phyloP scores from a whole-genome alignment of 2,113 vertebrate genomes.

The Albula glossodonta region DNA sequence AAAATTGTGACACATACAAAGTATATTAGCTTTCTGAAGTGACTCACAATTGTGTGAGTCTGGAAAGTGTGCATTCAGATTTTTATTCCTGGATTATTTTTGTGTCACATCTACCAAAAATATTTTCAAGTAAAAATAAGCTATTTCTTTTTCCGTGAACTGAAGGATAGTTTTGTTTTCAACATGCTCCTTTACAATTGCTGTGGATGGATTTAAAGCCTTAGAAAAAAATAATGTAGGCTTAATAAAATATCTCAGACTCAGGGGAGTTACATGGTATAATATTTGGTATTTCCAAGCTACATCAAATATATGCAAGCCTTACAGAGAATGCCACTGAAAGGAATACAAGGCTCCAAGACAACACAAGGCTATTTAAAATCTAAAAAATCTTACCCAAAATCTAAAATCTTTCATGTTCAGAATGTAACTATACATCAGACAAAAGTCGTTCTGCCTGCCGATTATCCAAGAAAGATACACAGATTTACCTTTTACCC shows the following conservation, averaged over 20 bases:
- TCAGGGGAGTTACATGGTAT: conserved; percentile 1
- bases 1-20: background rate
- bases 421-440: conserved; percentile 17
- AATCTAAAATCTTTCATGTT: conserved; percentile 8
- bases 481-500: conserved; percentile 15
- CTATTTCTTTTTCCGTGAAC: background rate
- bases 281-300: conserved; percentile 9
- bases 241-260: conserved; percentile 7
- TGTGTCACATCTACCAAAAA: background rate
- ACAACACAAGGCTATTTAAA: too few species aligned
- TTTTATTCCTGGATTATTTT: background rate
- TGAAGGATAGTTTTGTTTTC: background rate
- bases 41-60: background rate
- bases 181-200: background rate
- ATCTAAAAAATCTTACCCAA: too few species aligned
- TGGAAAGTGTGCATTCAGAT: background rate
- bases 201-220: too few species aligned
- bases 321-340: background rate
- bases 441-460: conserved; percentile 3
- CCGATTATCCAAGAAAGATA: background rate
- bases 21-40: background rate
- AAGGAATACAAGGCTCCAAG: background rate
- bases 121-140: background rate
- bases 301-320: conserved; percentile 1
- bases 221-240: background rate